A percentile compares a stretch with the other conserved stretches of the same genome.
phyloP scores from a whole-genome alignment of 2,888 invertebrate genomes.

The Oasisia sp. region DNA sequence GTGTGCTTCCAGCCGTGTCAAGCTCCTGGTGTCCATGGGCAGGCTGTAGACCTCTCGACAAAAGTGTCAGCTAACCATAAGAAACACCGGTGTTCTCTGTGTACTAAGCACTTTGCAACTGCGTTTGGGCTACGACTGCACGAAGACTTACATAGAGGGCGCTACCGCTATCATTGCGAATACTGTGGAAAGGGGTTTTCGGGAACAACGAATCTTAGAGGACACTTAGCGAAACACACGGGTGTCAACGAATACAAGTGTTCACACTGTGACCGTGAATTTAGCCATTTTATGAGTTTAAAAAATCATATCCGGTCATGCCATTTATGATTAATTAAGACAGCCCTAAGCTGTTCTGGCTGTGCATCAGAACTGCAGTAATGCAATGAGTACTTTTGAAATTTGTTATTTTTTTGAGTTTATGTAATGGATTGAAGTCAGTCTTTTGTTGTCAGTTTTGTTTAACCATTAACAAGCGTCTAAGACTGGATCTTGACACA shows the following conservation, averaged over 20 bases:
- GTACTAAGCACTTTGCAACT: not conserved
- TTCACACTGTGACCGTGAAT: not conserved
- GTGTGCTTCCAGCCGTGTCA: not conserved
- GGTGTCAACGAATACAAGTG: slow-evolving; percentile 4
- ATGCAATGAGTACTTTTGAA: too few species aligned
- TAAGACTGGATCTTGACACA: too few species aligned
- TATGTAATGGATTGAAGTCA: too few species aligned
- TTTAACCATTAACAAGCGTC: not conserved
- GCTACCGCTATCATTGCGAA: slow-evolving; percentile 14
- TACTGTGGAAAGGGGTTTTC: slow-evolving; percentile 20
- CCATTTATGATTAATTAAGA: not conserved
- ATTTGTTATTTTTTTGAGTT: too few species aligned
- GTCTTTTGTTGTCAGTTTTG: too few species aligned
- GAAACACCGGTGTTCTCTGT: not conserved
- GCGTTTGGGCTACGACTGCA: not conserved
- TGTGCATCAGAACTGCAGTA: too few species aligned
- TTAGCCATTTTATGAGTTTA: not conserved
- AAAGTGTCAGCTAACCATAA: not conserved
- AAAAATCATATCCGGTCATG: not conserved
- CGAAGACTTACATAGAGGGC: not conserved
- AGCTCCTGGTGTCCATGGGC: not conserved
- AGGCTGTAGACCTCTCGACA: not conserved
- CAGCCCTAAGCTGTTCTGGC: not conserved
- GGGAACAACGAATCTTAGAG: not conserved
- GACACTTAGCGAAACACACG: not conserved